Evolutionary conservation across 1,140 invertebrate species (phyloP), one percentile per base, ranked within the genome.

Genomic region (Eciton burchellii): DNA sequence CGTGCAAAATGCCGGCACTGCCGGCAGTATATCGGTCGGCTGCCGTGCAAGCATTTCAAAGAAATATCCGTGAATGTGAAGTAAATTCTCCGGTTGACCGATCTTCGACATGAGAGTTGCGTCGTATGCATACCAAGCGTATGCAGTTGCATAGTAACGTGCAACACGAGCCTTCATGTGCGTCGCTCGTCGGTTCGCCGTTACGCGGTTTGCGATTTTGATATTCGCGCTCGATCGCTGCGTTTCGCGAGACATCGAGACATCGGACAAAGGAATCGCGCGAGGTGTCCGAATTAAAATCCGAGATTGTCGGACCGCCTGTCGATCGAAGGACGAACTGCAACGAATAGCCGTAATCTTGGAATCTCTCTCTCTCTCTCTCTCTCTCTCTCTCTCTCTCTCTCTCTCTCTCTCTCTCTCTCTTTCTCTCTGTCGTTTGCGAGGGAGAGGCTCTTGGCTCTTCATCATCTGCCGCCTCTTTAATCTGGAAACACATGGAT

Each of bases 131-230:
- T 70, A 79, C 74, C 63, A 57, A 1, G 16, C 63, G n/a, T 19
- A 45, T 79, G 62, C 74, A 79, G 73, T 76, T 56, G 74, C 74
- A 79, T 57, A 79, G 62, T 54, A 70, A 79, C 57, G 41, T 81
- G 84, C 83, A 82, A 86, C n/a, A 85, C 24, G 83, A 86, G 74
- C 84, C 77, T 63, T 68, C 59, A 60, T 60, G 76, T 54, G 66
- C 66, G 70, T 77, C 54, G 71, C 70, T 59, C 76, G 68, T 86
- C 68, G 47, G 60, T 82, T 86, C 73, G 45, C 59, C 57, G 52
- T 66, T 65, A 63, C 54, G 52, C 19, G 14, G 35, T 56, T 66
- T 66, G 19, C 45, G 35, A 66, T 66, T 68, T 68, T 49, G 45
- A 68, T 77, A 43, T 68, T 68, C 56, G 21, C 26, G n/a, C 41